Percentiles rank a stretch among this genome's conserved stretches.
Conservation (phyloP, 2,888 invertebrate species). For the Neuroscelio doddi region DNA sequence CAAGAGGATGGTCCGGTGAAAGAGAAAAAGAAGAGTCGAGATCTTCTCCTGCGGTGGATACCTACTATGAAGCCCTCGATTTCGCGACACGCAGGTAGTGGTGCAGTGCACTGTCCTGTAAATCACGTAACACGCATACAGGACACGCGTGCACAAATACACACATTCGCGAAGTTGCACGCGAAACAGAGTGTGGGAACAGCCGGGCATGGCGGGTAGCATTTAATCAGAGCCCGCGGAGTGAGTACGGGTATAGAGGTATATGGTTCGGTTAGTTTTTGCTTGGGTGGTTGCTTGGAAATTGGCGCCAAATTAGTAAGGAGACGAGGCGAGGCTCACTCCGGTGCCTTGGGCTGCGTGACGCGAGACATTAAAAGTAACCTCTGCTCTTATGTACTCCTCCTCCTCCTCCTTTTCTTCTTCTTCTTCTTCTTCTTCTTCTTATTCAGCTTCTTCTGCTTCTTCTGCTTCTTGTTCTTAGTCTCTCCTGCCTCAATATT, state of each 20-base stretch:
- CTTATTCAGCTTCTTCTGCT: constrained; percentile 29
- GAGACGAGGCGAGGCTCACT: constrained; percentile 62
- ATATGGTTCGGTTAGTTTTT: constrained; percentile 72
- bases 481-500: constrained; percentile 22
- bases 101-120: constrained; percentile 36
- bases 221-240: constrained; percentile 67
- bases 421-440: constrained; percentile 28
- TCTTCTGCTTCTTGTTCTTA: constrained; percentile 19
- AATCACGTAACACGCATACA: constrained; percentile 47
- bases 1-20: constrained; percentile 23
- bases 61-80: constrained; percentile 50
- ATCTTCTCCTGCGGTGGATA: constrained; percentile 20
- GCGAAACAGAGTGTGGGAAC: constrained; percentile 56
- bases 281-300: constrained; percentile 71
- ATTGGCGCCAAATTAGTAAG: constrained; percentile 73
- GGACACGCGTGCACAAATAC: constrained; percentile 42
- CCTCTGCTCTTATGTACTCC: constrained; percentile 49
- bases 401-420: constrained; percentile 25
- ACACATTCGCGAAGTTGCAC: constrained; percentile 51
- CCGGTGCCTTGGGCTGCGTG: constrained; percentile 57
- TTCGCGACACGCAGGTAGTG: constrained; percentile 69
- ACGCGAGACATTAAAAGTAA: constrained; percentile 62
- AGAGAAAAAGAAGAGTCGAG: constrained; percentile 5
- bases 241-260: constrained; percentile 54
- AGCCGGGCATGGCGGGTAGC: constrained; percentile 64